A percentile compares a stretch with the other conserved stretches of the same genome.
Evolutionary conservation across 2,113 vertebrate species (phyloP).

Genomic region (Meleagris gallopavo): DNA sequence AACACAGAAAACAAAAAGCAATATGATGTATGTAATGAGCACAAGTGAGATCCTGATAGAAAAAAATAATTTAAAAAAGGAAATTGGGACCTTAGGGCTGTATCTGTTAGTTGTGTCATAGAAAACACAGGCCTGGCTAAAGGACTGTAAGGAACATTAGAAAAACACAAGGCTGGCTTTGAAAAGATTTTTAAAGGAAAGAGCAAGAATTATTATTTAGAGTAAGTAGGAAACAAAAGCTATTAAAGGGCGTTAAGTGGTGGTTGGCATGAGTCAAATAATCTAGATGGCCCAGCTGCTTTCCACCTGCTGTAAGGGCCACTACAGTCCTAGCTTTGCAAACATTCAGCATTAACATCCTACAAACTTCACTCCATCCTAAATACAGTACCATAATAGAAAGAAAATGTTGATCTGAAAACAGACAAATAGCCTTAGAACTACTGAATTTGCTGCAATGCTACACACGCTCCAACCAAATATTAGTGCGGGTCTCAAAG

Average conservation of each 20-base stretch:
- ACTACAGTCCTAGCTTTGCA: neutral
- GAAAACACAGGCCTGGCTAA: neutral
- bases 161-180: neutral
- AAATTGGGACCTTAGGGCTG: neutral
- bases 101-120: neutral
- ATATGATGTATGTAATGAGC: neutral
- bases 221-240: neutral
- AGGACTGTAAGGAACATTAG: neutral
- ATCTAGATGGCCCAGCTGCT: neutral
- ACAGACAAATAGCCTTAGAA: neutral
- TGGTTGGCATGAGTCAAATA: neutral
- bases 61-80: neutral
- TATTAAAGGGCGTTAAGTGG: neutral
- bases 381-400: neutral
- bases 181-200: neutral
- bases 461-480: conserved; percentile 23
- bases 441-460: conserved; percentile 16
- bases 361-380: neutral
- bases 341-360: neutral
- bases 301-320: neutral
- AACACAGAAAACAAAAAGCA: neutral
- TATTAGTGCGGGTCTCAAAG: conserved; percentile 19
- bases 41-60: neutral
- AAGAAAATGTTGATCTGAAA: neutral
- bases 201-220: neutral